phyloP scores from a whole-genome alignment of 2,113 vertebrate genomes.

The Rhizomys pruinosus region DNA sequence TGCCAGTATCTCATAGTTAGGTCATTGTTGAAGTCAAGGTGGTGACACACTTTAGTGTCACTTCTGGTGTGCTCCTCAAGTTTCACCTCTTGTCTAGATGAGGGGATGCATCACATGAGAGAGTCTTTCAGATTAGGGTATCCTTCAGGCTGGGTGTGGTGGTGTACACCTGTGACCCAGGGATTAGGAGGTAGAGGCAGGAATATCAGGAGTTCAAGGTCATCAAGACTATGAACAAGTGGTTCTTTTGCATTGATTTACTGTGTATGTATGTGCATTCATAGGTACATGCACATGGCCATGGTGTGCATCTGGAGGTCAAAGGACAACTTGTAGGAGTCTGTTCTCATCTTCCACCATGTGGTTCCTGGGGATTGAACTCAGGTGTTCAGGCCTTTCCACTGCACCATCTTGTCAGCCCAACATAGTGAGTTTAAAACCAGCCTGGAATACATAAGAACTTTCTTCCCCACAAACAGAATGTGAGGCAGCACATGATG shows the following conservation, averaged over 20 bases:
- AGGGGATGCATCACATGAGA: too few species aligned
- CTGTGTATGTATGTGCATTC: too few species aligned
- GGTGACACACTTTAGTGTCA: too few species aligned
- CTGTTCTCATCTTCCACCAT: too few species aligned
- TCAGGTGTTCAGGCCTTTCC: not conserved
- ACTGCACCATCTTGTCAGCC: not conserved
- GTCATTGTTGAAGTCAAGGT: not conserved
- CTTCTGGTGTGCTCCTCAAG: not conserved
- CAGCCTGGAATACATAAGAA: not conserved
- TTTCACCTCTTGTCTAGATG: not conserved
- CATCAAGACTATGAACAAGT: not conserved
- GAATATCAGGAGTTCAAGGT: not conserved
- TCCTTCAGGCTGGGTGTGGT: not conserved
- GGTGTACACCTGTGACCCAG: not conserved
- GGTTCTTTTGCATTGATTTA: not conserved
- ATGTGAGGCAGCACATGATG: too few species aligned
- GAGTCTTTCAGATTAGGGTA: too few species aligned
- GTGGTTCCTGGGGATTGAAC: not conserved
- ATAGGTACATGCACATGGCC: too few species aligned
- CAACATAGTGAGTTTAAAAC: not conserved
- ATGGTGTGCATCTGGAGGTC: too few species aligned
- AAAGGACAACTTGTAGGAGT: not conserved
- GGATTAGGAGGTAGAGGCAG: not conserved
- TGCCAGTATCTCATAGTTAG: fast-evolving
- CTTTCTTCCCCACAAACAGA: too few species aligned